These are phyloP conservation scores for Halcyon smyrnensis DNA, from an alignment of 2,797 vertebrate species.

Conservation along the genomic window DNA sequence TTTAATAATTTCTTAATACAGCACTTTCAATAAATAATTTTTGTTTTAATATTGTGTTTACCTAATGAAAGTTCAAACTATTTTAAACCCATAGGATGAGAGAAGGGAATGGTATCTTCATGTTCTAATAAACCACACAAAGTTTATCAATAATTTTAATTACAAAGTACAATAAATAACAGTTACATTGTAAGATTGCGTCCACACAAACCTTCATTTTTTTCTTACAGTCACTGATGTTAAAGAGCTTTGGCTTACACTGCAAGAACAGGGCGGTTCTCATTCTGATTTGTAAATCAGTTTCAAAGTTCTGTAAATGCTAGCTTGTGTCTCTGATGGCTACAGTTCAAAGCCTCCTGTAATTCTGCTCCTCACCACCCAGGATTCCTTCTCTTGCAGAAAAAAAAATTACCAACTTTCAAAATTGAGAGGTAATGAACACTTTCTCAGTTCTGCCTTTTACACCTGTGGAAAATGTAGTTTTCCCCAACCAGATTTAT, in stretches of 20 bases:
- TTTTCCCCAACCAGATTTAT: not conserved
- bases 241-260: not conserved
- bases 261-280: not conserved
- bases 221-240: not conserved
- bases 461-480: not conserved
- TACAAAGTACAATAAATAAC: not conserved
- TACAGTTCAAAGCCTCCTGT: not conserved
- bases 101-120: not conserved
- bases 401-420: not conserved
- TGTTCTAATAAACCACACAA: not conserved
- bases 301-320: not conserved
- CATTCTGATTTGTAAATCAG: not conserved
- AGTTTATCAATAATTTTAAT: not conserved
- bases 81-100: not conserved
- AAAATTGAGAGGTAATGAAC: not conserved
- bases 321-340: not conserved
- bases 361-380: not conserved
- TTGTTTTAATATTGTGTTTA: not conserved
- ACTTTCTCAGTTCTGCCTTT: not conserved
- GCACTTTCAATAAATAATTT: not conserved
- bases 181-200: rapidly evolving
- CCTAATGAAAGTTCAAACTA: not conserved
- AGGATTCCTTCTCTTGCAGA: not conserved
- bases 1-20: not conserved
- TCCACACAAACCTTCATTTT: not conserved